phyloP scores from a whole-genome alignment of 2,888 invertebrate species.

The Conistra vaccinii region DNA sequence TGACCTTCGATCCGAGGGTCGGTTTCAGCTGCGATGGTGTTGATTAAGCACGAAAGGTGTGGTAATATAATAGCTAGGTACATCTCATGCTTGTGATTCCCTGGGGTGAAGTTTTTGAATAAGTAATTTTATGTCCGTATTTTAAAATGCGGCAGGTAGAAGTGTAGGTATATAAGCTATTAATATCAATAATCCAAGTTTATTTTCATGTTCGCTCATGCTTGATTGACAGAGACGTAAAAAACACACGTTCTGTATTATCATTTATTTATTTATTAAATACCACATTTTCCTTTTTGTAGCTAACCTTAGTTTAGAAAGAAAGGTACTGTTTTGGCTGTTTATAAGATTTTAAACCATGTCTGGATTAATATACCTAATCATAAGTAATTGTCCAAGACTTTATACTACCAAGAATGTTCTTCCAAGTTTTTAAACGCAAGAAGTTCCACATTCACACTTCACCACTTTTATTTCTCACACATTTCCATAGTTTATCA shows the following conservation, averaged over 20 bases:
- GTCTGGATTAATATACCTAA: not conserved
- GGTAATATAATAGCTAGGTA: slow-evolving; percentile 7
- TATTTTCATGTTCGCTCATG: not conserved
- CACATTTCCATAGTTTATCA: slow-evolving; percentile 7
- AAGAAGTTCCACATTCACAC: not conserved
- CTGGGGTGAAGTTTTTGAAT: not conserved
- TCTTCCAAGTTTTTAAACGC: not conserved
- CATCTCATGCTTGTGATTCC: slow-evolving; percentile 6
- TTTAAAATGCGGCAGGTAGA: not conserved
- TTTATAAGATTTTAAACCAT: too few species aligned
- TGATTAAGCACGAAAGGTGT: slow-evolving; percentile 55
- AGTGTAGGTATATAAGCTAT: not conserved
- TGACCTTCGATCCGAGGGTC: slow-evolving; percentile 56
- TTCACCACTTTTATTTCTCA: not conserved
- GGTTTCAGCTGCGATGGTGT: slow-evolving; percentile 42
- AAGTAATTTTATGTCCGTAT: not conserved
- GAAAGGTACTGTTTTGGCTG: not conserved
- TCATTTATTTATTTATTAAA: not conserved
- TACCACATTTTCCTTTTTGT: not conserved
- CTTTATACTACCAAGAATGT: not conserved
- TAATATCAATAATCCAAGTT: not conserved
- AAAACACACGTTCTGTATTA: not conserved
- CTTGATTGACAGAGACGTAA: not conserved
- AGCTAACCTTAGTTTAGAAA: not conserved
- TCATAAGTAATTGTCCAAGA: not conserved